These are phyloP conservation scores for Chrysogorgia sp. DNA, from an alignment of 92 coral and sea anemone genomes.

Conservation along the genomic window DNA sequence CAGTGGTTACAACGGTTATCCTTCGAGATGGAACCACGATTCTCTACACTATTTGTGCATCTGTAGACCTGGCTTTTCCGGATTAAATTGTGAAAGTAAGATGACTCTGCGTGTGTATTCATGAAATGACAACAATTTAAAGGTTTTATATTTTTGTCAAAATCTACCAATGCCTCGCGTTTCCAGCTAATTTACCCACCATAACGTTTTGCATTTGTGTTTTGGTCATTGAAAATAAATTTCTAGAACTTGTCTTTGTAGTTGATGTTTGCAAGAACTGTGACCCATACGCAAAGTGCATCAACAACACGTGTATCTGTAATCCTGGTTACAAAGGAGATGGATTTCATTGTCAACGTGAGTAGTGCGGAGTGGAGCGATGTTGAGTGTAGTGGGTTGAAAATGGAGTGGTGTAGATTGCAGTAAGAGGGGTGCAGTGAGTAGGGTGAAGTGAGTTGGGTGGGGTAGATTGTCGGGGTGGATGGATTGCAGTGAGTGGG, in stretches of 20 bases:
- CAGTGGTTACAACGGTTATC: constrained; percentile 89
- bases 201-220: not conserved
- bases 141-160: not conserved
- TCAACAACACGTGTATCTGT: constrained; percentile 89
- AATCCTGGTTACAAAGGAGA: constrained; percentile 83
- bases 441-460: not conserved
- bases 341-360: constrained; percentile 85
- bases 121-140: not conserved
- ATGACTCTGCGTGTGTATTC: not conserved
- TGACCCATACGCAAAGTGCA: constrained; percentile 74
- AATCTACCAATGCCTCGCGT: not conserved
- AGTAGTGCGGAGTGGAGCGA: constrained; percentile 6
- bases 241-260: constrained; percentile 23
- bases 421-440: too few species aligned
- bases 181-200: not conserved
- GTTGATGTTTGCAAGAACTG: constrained; percentile 91
- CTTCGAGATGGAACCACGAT: constrained; percentile 80
- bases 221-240: not conserved
- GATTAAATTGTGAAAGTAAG: constrained; percentile 91
- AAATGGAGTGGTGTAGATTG: not conserved
- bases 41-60: constrained; percentile 86
- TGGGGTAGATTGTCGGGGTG: too few species aligned
- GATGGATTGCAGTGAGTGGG: too few species aligned
- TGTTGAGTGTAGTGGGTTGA: not conserved
- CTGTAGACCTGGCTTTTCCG: constrained; percentile 81